Evolutionary conservation across 2,888 invertebrate genomes (phyloP).

Genomic region (Luperina testacea): DNA sequence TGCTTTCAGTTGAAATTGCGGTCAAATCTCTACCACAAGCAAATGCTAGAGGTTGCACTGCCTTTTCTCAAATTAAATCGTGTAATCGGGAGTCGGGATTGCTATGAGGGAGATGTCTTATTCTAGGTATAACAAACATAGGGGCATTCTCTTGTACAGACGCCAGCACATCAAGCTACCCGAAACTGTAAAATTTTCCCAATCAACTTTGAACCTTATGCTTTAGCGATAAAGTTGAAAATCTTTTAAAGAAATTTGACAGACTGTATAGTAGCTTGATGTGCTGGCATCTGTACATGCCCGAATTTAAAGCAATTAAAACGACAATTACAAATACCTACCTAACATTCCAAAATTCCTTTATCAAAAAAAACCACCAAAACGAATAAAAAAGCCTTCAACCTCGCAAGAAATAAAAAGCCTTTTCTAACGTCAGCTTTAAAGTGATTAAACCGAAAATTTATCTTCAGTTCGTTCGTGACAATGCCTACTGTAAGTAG

Average conservation of each 20-base stretch:
- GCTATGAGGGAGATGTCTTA: not conserved
- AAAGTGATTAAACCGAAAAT: slow-evolving; percentile 75
- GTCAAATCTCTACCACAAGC: not conserved
- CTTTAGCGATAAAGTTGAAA: too few species aligned
- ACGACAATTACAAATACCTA: not conserved
- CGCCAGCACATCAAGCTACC: too few species aligned
- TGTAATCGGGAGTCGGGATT: not conserved
- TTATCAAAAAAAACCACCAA: not conserved
- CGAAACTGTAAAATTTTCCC: too few species aligned
- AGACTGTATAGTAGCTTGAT: too few species aligned
- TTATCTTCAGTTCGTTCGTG: slow-evolving; percentile 76
- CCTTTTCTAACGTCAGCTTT: slow-evolving; percentile 69
- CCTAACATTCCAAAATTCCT: not conserved
- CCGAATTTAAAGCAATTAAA: slow-evolving; percentile 1
- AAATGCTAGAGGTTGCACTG: not conserved
- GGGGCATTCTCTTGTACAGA: not conserved
- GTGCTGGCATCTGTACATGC: not conserved
- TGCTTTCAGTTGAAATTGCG: not conserved
- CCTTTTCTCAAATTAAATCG: not conserved
- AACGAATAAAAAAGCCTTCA: slow-evolving; percentile 11
- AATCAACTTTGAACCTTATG: too few species aligned
- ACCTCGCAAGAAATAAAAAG: slow-evolving; percentile 58
- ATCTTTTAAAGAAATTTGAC: too few species aligned
- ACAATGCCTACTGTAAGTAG: slow-evolving; percentile 71
- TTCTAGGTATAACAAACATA: not conserved